Evolutionary conservation across 2,888 invertebrate genomes (phyloP).

Genomic region (Cremastinae sp.): DNA sequence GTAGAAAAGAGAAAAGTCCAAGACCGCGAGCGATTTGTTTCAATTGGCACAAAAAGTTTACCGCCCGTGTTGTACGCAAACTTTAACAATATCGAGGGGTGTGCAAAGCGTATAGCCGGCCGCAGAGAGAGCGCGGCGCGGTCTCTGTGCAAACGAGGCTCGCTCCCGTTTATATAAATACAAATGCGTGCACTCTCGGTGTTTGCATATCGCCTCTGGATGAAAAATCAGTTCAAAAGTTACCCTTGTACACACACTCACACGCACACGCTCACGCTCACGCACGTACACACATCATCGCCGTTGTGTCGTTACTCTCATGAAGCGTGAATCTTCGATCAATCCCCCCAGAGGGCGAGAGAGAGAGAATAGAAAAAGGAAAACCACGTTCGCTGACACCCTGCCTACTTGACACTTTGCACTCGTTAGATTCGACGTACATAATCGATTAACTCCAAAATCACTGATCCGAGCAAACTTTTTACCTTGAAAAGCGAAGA

Average conservation of each 20-base stretch:
- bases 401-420: slow-evolving; percentile 39
- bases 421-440: slow-evolving; percentile 55
- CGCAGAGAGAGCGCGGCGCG: too few species aligned
- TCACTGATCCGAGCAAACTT: slow-evolving; percentile 61
- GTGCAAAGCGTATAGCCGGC: too few species aligned
- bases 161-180: not conserved
- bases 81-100: too few species aligned
- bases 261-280: too few species aligned
- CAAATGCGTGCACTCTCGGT: not conserved
- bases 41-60: slow-evolving; percentile 4
- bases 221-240: slow-evolving; percentile 61
- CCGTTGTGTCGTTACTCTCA: slow-evolving; percentile 7
- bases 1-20: too few species aligned
- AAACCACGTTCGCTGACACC: not conserved
- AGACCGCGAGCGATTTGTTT: too few species aligned
- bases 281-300: too few species aligned
- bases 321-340: slow-evolving; percentile 20
- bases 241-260: slow-evolving; percentile 49
- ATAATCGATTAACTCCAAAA: slow-evolving; percentile 66
- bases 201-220: slow-evolving; percentile 33
- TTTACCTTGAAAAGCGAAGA: slow-evolving; percentile 1
- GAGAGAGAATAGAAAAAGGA: too few species aligned
- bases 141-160: too few species aligned
- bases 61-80: not conserved
- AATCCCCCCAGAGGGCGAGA: too few species aligned